Evolutionary conservation across 2,888 invertebrate species (phyloP), one percentile per base, ranked within the genome.

Genomic region (Subacronicta megacephala): DNA sequence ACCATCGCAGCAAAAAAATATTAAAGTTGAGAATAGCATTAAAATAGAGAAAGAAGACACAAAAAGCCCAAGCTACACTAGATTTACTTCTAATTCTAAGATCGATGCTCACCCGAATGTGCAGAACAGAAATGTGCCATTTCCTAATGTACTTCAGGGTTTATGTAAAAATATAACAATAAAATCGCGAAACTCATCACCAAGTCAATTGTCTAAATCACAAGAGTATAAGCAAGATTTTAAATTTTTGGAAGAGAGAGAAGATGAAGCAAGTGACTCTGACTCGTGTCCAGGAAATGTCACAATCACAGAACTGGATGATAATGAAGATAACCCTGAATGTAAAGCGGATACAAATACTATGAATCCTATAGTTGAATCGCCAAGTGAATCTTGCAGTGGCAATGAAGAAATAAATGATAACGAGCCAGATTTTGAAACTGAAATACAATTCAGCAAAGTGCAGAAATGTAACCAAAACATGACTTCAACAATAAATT

Each of bases 121-220:
- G n/a, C 66, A 66, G 41, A 70, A 60, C 35, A 72, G 50, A 58
- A 69, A 68, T 53, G 45, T 72, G 9, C 67, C 75, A 12, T 66
- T 89, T 43, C 82, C 88, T 73, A 85, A 86, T 41, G 85, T 84
- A 31, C 73, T 92, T 49, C 89, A 89, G 75, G 87, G 82, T 67
- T 81, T 92, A 66, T 74, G 90, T 60, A 87, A 85, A 77, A 84
- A 90, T 70, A 87, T 93, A 33, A 90, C 88, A 41, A 78, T 93
- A 1, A 93, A 90, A 75, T 84, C 91, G 4, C 80, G 79, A 54
- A 89, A 83, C 64, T 75, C 83, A 17, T 83, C 87, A 12, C 82
- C 85, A 20, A 83, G 57, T 71, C 67, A 69, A 20, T 66, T 73
- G 23, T 7, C 57, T 10, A 69, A 66, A 51, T 63, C 70, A 26